Base-by-base conservation (phyloP, 1,140 invertebrate species). In the Fopius arisanus region DNA sequence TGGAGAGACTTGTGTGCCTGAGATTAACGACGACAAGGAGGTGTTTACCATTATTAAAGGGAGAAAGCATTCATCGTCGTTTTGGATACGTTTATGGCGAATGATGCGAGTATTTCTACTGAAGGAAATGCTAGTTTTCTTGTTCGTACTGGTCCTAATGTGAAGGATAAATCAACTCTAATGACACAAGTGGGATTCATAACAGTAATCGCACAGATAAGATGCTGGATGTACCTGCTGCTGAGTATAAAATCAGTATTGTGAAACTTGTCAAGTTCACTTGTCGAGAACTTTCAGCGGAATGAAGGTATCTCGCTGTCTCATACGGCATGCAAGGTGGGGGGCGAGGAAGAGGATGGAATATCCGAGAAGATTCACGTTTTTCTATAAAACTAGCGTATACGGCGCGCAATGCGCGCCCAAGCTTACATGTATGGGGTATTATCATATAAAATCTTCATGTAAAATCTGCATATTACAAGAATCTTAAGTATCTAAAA, bases 381-480 rank as follows among this genome's bases (percentile, higher is more conserved):
- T 99, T 86, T 89, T 99, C 5, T 99, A 99, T 89, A 98, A 98
- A n/a, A n/a, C n/a, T n/a, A n/a, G n/a, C n/a, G n/a, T n/a, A n/a
- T n/a, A n/a, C n/a, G n/a, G n/a, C n/a, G n/a, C n/a, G n/a, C n/a
- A n/a, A n/a, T n/a, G n/a, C n/a, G n/a, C n/a, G n/a, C n/a, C n/a
- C n/a, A n/a, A n/a, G n/a, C n/a, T n/a, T n/a, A n/a, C n/a, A n/a
- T n/a, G n/a, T n/a, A n/a, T n/a, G n/a, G n/a, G n/a, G n/a, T n/a
- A n/a, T n/a, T n/a, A n/a, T n/a, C n/a, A n/a, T n/a, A n/a, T n/a
- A n/a, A n/a, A n/a, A n/a, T n/a, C n/a, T n/a, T n/a, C n/a, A n/a
- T n/a, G n/a, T n/a, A n/a, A n/a, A n/a, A n/a, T n/a, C n/a, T n/a
- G n/a, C n/a, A n/a, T n/a, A n/a, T n/a, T n/a, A n/a, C n/a, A n/a